Evolutionary conservation across 2,888 invertebrate species (phyloP).

Genomic region (Trypoxylon attenuatum): DNA sequence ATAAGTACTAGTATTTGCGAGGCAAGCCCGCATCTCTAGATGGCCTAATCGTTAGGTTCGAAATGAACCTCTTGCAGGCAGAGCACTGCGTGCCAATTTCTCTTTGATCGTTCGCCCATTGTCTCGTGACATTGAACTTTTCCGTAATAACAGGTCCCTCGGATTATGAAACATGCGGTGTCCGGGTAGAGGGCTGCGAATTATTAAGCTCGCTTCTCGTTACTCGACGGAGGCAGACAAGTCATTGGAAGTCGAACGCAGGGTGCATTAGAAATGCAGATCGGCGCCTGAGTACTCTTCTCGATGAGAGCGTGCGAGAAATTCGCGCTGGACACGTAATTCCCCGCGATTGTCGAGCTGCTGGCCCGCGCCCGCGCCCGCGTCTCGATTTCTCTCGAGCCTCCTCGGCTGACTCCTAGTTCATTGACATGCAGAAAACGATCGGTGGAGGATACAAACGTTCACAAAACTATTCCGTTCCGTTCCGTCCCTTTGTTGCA

Average conservation of each 20-base stretch:
- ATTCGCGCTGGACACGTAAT: conserved; percentile 42
- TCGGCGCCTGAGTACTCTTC: conserved; percentile 22
- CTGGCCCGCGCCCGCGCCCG: background rate
- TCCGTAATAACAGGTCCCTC: conserved; percentile 52
- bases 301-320: conserved; percentile 22
- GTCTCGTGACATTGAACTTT: conserved; percentile 28
- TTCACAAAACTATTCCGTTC: conserved; percentile 61
- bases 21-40: too few relatives aligned
- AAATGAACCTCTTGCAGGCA: conserved; percentile 10
- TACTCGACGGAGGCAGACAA: too few relatives aligned
- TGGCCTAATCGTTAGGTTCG: too few relatives aligned
- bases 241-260: conserved; percentile 2
- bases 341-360: conserved; percentile 34
- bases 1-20: too few relatives aligned
- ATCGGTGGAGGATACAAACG: conserved; percentile 59
- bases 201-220: background rate
- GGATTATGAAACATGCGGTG: too few relatives aligned
- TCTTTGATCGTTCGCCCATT: conserved; percentile 31
- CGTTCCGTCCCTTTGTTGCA: conserved; percentile 16
- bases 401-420: conserved; percentile 13
- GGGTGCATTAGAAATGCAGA: conserved; percentile 17
- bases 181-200: background rate
- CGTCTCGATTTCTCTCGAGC: conserved; percentile 17
- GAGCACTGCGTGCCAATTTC: conserved; percentile 35
- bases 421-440: conserved; percentile 62